Base-by-base conservation (phyloP, 1,140 invertebrate genomes). In the Zaprionus camerounensis region DNA sequence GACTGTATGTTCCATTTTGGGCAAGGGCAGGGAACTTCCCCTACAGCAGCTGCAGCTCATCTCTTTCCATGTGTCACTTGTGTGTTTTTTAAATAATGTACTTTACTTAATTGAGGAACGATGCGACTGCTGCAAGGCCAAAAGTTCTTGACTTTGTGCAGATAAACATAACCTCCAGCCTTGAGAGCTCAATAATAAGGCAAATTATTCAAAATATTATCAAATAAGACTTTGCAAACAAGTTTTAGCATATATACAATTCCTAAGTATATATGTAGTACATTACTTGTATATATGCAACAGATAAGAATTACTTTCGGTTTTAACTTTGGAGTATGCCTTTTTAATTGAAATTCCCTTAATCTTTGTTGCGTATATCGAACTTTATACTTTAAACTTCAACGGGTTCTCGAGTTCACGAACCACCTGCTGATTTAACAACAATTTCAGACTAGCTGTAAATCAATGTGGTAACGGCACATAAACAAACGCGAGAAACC, bases 121-220 rank as follows among this genome's bases (percentile, higher is more conserved):
- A 11, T 67, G 36, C 13, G n/a, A 12, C 69, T 64, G 61, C 34
- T 58, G 38, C 69, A 71, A 72, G 68, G 68, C 55, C 69, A 76
- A 34, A 22, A 41, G 17, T 2, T 36, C 20, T 20, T 13, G 13
- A 22, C 17, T 7, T 4, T 3, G 38, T 20, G 4, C n/a, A 71
- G 15, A 57, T 69, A 44, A 57, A 46, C 57, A 55, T 34, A 44
- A 49, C 12, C 11, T 28, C 2, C 31, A 55, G 53, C 68, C 61
- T 71, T 76, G 61, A 55, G n/a, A 20, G 2, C 46, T 20, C 5
- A 28, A n/a, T 28, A 24, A 62, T 13, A 62, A 44, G n/a, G 26
- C 38, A 41, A 51, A 51, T 51, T 22, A 11, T 13, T 22, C 1
- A 22, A 51, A 51, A 22, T 22, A 1, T 51, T 49, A 11, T 22